Base-by-base conservation (phyloP, 92 coral and sea anemone species). In the Siderastrea radians region DNA sequence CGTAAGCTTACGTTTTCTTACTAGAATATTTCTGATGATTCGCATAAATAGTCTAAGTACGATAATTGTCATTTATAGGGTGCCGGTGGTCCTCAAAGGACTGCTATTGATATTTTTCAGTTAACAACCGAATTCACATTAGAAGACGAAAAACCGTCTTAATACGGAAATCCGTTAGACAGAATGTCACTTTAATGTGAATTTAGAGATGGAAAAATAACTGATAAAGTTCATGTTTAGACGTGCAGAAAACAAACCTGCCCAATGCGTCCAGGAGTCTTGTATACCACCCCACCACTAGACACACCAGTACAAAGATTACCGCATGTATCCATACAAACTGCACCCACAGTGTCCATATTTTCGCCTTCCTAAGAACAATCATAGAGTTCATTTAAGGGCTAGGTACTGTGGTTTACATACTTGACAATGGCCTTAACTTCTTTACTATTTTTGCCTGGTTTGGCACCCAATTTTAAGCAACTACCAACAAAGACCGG, bases 281-380 rank as follows among this genome's bases (percentile, higher is more conserved):
- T 97, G 26, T 94, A 92, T 15, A 92, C 51, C 45, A 97, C 61
- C 16, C 99, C 99, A 51, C 99, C 99, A 87, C 99, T 97, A 14
- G 99, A 97, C 0, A 88, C 96, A 16, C 98, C 99, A 43, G 98
- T 93, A 63, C 94, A 91, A 51, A 97, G 62, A 78, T 91, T 87
- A 1, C 99, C 98, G 15, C 72, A 53, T 48, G 38, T 14, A 49
- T 97, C 99, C 91, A 97, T 38, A 70, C 98, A 97, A 72, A 97
- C 95, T 19, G 95, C 98, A 3, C 99, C 99, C 10, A 97, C 99
- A 4, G 99, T 97, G 85, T 96, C 99, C 87, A 93, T n/a, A 10
- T 6, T 51, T 15, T 61, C 61, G 49, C 47, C 16, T 50, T 84
- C 81, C 87, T 84, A 7, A 3, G 54, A 46, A 44, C 8, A 65